Evolutionary conservation across 2,797 vertebrate species (phyloP).

Genomic region (Gymnodraco acuticeps): DNA sequence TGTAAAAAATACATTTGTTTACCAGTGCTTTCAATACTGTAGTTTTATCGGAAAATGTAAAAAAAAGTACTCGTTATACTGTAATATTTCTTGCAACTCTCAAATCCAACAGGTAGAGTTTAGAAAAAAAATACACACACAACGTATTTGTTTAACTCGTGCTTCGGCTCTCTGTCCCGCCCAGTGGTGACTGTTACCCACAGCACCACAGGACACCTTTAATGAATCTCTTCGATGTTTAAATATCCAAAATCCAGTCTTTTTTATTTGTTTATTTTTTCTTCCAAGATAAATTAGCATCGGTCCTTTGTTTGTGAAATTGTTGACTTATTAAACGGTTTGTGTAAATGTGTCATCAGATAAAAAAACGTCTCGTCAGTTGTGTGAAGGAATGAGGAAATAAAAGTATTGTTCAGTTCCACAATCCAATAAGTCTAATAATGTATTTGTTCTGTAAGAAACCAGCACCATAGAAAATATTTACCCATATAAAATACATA

Average conservation of each 20-base stretch:
- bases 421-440: background rate
- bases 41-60: background rate
- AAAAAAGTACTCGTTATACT: background rate
- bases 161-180: background rate
- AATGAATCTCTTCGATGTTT: background rate
- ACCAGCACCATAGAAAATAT: slow-evolving; percentile 35
- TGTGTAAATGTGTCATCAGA: background rate
- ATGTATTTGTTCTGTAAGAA: slow-evolving; percentile 50
- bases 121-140: too few relatives aligned
- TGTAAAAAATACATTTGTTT: background rate
- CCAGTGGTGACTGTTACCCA: background rate
- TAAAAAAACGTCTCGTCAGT: background rate
- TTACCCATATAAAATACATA: slow-evolving; percentile 18
- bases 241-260: too few relatives aligned
- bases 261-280: too few relatives aligned
- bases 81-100: too few relatives aligned
- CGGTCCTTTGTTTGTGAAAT: background rate
- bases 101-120: too few relatives aligned
- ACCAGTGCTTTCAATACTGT: background rate
- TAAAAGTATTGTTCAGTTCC: background rate
- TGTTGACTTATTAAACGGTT: background rate
- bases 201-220: background rate
- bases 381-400: background rate
- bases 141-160: too few relatives aligned
- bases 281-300: too few relatives aligned